These are phyloP conservation scores for Aleiodes alternator DNA, from an alignment of 2,888 invertebrate species.

Conservation along the genomic window DNA sequence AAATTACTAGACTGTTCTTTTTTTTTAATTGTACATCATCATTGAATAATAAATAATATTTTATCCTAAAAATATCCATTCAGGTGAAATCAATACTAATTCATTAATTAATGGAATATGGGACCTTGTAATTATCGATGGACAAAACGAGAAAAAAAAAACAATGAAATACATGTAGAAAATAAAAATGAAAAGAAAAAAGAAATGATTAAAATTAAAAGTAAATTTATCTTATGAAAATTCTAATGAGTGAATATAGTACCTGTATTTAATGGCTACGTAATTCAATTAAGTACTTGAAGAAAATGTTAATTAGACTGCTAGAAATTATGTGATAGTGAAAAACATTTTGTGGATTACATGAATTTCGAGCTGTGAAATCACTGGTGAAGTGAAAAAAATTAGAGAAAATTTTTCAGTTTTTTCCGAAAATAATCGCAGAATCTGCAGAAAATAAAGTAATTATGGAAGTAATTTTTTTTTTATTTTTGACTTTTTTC, in stretches of 20 bases:
- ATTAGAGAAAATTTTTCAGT: no score
- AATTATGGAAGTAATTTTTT: background rate
- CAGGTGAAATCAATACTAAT: conserved; percentile 25
- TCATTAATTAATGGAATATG: conserved; percentile 38
- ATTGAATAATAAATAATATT: conserved; percentile 20
- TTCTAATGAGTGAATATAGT: conserved; percentile 15
- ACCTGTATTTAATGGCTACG: conserved; percentile 32
- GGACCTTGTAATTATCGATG: conserved; percentile 41
- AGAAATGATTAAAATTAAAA: background rate
- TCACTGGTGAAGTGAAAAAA: no score
- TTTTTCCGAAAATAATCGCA: no score
- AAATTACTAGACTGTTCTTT: conserved; percentile 34
- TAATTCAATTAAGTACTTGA: conserved; percentile 18
- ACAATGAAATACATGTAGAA: conserved; percentile 2
- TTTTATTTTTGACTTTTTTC: background rate
- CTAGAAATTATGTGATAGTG: conserved; percentile 32
- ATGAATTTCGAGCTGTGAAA: background rate
- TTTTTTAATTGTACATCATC: conserved; percentile 37
- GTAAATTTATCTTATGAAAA: conserved; percentile 7
- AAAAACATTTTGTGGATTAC: conserved; percentile 3
- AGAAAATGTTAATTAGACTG: conserved; percentile 34
- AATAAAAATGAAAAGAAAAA: background rate
- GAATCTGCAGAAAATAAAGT: no score
- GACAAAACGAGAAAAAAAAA: no score
- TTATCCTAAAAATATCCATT: conserved; percentile 22